Conservation (phyloP, 2,888 invertebrate species). For the Lingula anatina region DNA sequence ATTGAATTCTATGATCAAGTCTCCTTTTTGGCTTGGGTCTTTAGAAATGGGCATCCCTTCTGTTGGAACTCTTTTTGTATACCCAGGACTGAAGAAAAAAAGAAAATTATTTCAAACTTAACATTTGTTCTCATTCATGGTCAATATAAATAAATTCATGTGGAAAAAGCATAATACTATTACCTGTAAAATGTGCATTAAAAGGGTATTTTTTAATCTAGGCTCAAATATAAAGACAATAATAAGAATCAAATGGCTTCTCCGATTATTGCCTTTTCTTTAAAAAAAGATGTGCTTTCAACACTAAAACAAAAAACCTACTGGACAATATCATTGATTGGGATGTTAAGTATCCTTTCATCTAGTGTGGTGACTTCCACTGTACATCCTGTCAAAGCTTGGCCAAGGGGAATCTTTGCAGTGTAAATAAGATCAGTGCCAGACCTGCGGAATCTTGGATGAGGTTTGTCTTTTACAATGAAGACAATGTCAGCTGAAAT, state of each 20-base stretch:
- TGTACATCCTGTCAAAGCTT: slow-evolving; percentile 48
- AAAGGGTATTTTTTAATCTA: no score
- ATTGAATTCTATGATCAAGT: slow-evolving; percentile 51
- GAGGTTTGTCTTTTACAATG: slow-evolving; percentile 51
- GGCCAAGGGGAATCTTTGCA: slow-evolving; percentile 45
- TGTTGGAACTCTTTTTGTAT: slow-evolving; percentile 45
- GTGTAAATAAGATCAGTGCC: slow-evolving; percentile 48
- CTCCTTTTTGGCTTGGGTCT: slow-evolving; percentile 44
- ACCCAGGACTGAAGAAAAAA: slow-evolving; percentile 44
- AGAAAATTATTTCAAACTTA: no score
- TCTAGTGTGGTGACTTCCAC: slow-evolving; percentile 51
- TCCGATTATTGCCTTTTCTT: no score
- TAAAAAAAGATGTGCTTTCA: no score
- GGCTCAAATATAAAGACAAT: no score
- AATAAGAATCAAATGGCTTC: no score
- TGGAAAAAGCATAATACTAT: no score
- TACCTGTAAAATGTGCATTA: no score
- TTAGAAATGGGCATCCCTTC: slow-evolving; percentile 52
- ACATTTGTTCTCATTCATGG: no score
- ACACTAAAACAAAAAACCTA: no score
- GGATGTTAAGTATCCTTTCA: slow-evolving; percentile 49
- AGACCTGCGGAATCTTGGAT: slow-evolving; percentile 46
- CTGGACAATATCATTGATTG: slow-evolving; percentile 53
- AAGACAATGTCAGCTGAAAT: slow-evolving; percentile 52
- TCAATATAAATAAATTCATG: no score